A percentile compares a stretch with the other conserved stretches of the same genome.
These are phyloP conservation scores for Columba guinea DNA, from an alignment of 2,797 vertebrate genomes.

Conservation along the genomic window DNA sequence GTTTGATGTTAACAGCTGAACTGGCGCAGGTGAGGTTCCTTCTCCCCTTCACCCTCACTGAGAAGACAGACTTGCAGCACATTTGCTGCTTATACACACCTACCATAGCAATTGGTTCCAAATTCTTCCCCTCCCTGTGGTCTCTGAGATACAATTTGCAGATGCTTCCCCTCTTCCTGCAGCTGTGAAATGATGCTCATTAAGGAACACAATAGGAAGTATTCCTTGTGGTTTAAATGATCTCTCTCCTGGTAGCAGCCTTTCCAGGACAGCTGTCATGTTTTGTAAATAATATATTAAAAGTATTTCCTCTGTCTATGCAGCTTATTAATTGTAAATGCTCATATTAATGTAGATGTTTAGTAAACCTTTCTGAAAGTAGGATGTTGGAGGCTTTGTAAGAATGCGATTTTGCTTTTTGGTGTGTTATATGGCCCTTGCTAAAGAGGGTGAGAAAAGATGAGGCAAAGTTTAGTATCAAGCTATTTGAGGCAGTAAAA, in stretches of 20 bases:
- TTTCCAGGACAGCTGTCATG: not conserved
- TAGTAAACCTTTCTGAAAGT: not conserved
- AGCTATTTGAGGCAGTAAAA: not conserved
- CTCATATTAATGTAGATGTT: not conserved
- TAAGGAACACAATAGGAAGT: conserved; percentile 42
- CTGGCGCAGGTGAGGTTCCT: not conserved
- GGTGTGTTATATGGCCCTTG: not conserved
- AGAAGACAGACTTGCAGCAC: not conserved
- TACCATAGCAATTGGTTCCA: not conserved
- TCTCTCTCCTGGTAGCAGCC: not conserved
- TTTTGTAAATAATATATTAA: conserved; percentile 8
- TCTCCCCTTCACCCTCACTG: not conserved
- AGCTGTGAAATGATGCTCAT: conserved; percentile 18
- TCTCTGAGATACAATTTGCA: not conserved
- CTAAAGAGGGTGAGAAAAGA: not conserved
- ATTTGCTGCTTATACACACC: not conserved
- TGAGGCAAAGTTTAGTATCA: not conserved
- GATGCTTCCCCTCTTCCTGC: conserved; percentile 34
- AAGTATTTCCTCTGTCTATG: not conserved
- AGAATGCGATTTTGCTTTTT: not conserved
- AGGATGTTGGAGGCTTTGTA: not conserved
- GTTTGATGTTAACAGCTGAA: not conserved
- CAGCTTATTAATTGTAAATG: not conserved
- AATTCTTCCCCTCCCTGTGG: not conserved
- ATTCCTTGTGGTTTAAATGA: not conserved